Evolutionary conservation across 2,888 invertebrate genomes (phyloP).

Genomic region (Trissolcus brochymenae): DNA sequence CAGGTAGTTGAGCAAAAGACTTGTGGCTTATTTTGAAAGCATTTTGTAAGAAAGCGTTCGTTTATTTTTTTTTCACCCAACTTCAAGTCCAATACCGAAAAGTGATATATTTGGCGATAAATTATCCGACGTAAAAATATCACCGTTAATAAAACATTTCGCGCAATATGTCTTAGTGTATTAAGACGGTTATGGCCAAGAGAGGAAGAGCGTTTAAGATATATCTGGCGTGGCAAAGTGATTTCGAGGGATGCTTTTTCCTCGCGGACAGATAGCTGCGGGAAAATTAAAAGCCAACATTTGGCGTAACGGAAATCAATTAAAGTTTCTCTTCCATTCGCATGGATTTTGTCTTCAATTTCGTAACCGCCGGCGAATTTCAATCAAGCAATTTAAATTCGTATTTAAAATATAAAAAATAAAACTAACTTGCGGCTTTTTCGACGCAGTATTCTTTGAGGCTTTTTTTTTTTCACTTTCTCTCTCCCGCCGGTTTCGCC

Average conservation of each 20-base stretch:
- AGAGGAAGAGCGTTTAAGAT: constrained; percentile 36
- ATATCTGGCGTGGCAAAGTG: constrained; percentile 44
- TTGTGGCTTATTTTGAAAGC: constrained; percentile 21
- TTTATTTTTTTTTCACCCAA: constrained; percentile 28
- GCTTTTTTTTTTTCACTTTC: constrained; percentile 3
- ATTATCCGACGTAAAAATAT: constrained; percentile 52
- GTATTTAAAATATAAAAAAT: constrained; percentile 54
- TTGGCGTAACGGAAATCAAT: constrained; percentile 56
- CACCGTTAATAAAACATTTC: constrained; percentile 54
- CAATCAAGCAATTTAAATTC: constrained; percentile 56
- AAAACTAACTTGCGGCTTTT: constrained; percentile 30
- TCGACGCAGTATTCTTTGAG: constrained; percentile 14
- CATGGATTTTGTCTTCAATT: constrained; percentile 56
- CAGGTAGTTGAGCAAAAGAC: background rate
- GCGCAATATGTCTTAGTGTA: constrained; percentile 49
- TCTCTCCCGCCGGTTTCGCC: constrained; percentile 6
- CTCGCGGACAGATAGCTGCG: constrained; percentile 32
- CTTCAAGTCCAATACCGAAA: constrained; percentile 18
- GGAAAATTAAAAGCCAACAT: constrained; percentile 57
- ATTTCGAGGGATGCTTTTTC: constrained; percentile 47
- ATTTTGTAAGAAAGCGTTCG: constrained; percentile 17
- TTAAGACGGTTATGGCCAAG: constrained; percentile 42
- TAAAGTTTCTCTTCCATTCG: constrained; percentile 52
- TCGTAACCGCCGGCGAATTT: constrained; percentile 47
- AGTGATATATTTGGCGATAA: constrained; percentile 48